phyloP scores from a whole-genome alignment of 2,113 vertebrate genomes.

The Cariama cristata region DNA sequence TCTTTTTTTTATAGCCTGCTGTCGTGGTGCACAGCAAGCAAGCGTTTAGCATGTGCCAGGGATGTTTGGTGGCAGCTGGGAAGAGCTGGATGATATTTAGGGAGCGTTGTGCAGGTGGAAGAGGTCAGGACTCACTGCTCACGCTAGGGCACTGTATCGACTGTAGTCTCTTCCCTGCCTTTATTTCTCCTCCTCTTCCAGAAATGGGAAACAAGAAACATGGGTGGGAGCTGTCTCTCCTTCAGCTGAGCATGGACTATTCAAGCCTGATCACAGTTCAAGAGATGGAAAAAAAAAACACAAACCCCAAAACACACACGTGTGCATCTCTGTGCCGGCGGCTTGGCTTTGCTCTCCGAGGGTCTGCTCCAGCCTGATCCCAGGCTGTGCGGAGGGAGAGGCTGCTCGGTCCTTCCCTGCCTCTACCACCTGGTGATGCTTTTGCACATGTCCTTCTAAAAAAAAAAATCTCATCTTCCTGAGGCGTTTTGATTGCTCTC shows the following conservation, averaged over 20 bases:
- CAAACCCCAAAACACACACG: background rate
- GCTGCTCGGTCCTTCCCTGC: background rate
- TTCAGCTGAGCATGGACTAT: background rate
- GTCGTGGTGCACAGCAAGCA: no score
- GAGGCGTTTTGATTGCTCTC: background rate
- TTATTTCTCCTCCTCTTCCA: background rate
- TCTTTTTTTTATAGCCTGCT: background rate
- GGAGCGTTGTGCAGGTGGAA: fast-evolving
- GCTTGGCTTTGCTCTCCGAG: background rate
- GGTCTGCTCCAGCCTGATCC: background rate
- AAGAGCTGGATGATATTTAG: background rate
- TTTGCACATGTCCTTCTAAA: background rate
- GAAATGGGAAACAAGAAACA: background rate
- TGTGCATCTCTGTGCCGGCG: fast-evolving
- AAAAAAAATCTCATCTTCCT: background rate
- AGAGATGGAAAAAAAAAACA: background rate
- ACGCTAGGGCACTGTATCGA: fast-evolving
- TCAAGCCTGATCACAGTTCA: background rate
- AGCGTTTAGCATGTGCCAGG: fast-evolving
- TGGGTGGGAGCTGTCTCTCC: fast-evolving
- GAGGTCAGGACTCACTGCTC: background rate
- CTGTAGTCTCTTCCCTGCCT: background rate
- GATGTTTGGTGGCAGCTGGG: background rate
- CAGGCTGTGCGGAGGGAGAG: background rate
- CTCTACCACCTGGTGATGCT: background rate